Conservation (phyloP, 2,888 invertebrate genomes). For the Troglohyphantes excavatus region DNA sequence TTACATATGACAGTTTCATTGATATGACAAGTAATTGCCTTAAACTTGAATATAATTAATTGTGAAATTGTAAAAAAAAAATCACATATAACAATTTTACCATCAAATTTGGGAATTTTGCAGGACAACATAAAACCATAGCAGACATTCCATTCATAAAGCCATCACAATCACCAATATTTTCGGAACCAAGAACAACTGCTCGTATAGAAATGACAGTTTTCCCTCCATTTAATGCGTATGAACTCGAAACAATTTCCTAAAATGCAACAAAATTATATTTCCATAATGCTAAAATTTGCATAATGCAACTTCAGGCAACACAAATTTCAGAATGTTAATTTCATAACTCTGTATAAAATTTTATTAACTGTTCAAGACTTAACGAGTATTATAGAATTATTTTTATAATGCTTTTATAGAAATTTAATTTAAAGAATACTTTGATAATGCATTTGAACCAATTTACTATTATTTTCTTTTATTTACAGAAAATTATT, state of each 20-base stretch:
- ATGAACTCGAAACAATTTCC: slow-evolving; percentile 18
- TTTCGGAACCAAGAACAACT: background rate
- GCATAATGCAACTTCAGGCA: no score
- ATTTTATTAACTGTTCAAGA: no score
- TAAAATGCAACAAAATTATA: no score
- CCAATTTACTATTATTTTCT: no score
- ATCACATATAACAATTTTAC: slow-evolving; percentile 9
- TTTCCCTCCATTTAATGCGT: slow-evolving; percentile 41
- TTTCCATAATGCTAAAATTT: no score
- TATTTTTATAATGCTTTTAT: no score
- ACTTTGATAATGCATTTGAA: no score
- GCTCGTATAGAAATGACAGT: slow-evolving; percentile 33
- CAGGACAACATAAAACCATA: slow-evolving; percentile 53
- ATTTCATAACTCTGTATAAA: no score
- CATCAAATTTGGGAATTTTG: slow-evolving; percentile 4
- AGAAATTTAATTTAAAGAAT: no score
- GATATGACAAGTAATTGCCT: background rate
- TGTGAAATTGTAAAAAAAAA: background rate
- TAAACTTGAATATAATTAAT: background rate
- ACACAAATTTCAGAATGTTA: no score
- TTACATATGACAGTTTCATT: background rate
- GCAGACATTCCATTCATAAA: slow-evolving; percentile 62
- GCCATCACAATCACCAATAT: background rate
- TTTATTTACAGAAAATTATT: no score
- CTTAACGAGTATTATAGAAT: no score